phyloP scores from a whole-genome alignment of 2,113 vertebrate species.

The Rhegmatorhina hoffmannsi region DNA sequence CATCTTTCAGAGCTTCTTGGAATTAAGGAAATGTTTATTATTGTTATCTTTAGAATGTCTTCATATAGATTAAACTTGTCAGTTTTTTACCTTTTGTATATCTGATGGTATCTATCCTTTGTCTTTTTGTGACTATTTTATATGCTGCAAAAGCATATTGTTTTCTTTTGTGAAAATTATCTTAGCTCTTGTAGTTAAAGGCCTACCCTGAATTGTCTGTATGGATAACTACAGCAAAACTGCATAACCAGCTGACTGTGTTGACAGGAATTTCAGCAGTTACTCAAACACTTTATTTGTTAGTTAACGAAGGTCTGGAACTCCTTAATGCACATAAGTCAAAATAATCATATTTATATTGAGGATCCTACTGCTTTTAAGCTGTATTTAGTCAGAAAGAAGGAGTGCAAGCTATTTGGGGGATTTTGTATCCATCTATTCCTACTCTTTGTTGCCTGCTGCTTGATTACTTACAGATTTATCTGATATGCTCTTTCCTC shows the following conservation, averaged over 20 bases:
- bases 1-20: background rate
- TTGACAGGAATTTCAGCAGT: background rate
- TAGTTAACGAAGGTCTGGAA: background rate
- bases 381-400: background rate
- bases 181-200: background rate
- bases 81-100: background rate
- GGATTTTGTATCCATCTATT: background rate
- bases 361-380: background rate
- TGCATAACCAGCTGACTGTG: background rate
- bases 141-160: background rate
- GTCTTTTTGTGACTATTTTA: background rate
- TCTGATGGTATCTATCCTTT: background rate
- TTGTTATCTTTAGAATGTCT: background rate
- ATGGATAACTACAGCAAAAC: background rate
- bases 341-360: background rate
- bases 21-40: background rate
- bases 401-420: background rate
- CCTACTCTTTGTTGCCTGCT: background rate
- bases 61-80: background rate
- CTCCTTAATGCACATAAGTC: background rate
- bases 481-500: background rate
- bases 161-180: background rate
- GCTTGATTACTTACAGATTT: background rate
- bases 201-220: background rate
- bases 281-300: background rate